Base-by-base conservation (phyloP, 2,113 vertebrate genomes). In the Hippocampus barbouri region DNA sequence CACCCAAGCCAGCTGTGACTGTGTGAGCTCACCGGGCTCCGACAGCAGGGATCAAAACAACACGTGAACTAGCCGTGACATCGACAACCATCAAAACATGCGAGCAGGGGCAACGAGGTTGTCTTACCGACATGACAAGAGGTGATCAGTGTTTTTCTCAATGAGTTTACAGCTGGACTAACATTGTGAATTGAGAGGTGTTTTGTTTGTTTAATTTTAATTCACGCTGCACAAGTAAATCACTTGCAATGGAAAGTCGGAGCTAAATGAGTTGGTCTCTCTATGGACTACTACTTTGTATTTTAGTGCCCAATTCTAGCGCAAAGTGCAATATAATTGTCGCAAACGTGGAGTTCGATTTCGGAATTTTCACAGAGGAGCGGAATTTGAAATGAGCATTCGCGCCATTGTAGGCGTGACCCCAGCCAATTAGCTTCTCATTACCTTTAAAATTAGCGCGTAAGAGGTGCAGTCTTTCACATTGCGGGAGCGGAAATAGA, bases 1-100 rank as follows among this genome's bases (percentile, higher is more conserved):
- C 87, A 86, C 89, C 89, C 87, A 27, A 73, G 86, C 88, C 89
- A 91, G 89, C 88, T 90, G 89, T 87, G 86, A 83, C 78, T 83
- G 85, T 57, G 82, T 75, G 80, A 85, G 88, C 86, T 88, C 86
- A 83, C 86, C 45, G 84, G 77, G 84, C 85, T 88, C 89, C 79
- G 84, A 85, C 89, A 83, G 86, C 79, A 38, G 81, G 83, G 86
- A 91, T 91, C 86, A 89, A 90, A 92, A 91, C 87, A 91, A 87
- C 89, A 87, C 70, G 78, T 76, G 81, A 89, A 86, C 77, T 77
- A 80, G 81, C 79, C 84, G 67, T 83, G 86, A 87, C 82, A 84
- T 57, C 53, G 82, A 72, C 87, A 76, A 63, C 83, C 85, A 79
- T 86, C 88, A 81, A 73, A 88, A 84, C 84, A 85, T 76, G 77